A percentile compares a stretch with the other conserved stretches of the same genome.
phyloP scores from a whole-genome alignment of 2,113 vertebrate species.

The Progne subis region DNA sequence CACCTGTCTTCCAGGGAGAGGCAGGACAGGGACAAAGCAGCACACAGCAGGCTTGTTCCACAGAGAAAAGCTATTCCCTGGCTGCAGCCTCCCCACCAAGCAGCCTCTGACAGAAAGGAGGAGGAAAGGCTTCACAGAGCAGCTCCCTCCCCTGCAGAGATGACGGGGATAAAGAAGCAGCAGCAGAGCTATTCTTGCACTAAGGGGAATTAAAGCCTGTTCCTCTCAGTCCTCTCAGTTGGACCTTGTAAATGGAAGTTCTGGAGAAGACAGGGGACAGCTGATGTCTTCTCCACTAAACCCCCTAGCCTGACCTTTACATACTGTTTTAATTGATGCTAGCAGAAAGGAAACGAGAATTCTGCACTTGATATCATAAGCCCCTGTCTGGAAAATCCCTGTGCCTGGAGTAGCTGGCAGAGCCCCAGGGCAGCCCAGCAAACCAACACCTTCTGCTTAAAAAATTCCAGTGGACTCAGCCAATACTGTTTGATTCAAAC shows the following conservation, averaged over 20 bases:
- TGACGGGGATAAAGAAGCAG: not conserved
- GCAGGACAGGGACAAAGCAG: not conserved
- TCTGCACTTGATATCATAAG: not conserved
- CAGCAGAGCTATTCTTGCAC: not conserved
- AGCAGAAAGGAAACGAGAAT: not conserved
- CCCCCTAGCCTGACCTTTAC: not conserved
- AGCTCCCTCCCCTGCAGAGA: not conserved
- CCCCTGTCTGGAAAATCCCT: not conserved
- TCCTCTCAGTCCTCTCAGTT: not conserved
- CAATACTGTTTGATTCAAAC: not conserved
- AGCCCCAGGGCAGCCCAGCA: not conserved
- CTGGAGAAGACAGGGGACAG: not conserved
- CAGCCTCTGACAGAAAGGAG: not conserved
- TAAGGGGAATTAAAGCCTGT: not conserved
- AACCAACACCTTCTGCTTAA: not conserved
- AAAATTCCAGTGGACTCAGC: not conserved
- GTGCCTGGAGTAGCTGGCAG: not conserved
- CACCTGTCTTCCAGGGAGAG: not conserved
- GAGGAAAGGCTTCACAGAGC: not conserved
- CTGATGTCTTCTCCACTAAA: not conserved
- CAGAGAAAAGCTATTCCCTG: fast-evolving
- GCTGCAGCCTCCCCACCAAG: not conserved
- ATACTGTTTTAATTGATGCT: not conserved
- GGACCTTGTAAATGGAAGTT: not conserved
- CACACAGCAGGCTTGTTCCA: not conserved